Evolutionary conservation across 2,113 vertebrate genomes (phyloP).

Genomic region (Nothoprocta perdicaria): DNA sequence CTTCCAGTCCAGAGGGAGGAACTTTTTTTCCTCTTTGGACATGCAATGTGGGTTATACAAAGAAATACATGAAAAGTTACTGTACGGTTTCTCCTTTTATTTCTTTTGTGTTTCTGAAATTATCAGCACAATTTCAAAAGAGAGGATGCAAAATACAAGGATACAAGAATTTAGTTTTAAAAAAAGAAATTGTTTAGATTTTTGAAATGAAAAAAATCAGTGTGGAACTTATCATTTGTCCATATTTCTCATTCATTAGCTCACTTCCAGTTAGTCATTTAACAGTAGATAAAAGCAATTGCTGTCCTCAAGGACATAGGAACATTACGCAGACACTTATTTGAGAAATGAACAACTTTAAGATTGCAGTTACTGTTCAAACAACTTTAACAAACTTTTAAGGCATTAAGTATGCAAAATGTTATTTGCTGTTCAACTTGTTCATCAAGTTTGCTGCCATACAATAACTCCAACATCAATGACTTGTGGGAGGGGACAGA

Average conservation of each 20-base stretch:
- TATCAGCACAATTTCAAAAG: background rate
- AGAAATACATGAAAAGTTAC: rapidly evolving
- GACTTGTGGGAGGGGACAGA: too few species aligned
- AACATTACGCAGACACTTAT: too few species aligned
- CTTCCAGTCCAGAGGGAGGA: background rate
- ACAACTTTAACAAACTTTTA: background rate
- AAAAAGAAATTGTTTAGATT: background rate
- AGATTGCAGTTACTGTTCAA: too few species aligned
- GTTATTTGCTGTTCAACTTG: too few species aligned
- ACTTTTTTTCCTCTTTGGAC: background rate
- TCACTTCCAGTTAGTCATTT: background rate
- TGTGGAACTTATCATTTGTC: background rate
- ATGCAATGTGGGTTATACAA: background rate
- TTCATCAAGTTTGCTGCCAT: too few species aligned
- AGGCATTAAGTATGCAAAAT: background rate
- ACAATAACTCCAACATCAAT: too few species aligned
- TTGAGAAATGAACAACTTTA: too few species aligned
- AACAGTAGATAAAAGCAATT: background rate
- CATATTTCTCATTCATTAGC: background rate
- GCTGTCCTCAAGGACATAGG: too few species aligned
- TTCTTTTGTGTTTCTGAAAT: background rate
- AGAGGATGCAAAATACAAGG: background rate
- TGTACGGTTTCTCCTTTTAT: background rate
- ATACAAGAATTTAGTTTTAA: background rate
- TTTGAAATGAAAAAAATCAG: background rate